These are phyloP conservation scores for Trypoxylus dichotomus DNA, from an alignment of 1,140 invertebrate species.

Conservation along the genomic window DNA sequence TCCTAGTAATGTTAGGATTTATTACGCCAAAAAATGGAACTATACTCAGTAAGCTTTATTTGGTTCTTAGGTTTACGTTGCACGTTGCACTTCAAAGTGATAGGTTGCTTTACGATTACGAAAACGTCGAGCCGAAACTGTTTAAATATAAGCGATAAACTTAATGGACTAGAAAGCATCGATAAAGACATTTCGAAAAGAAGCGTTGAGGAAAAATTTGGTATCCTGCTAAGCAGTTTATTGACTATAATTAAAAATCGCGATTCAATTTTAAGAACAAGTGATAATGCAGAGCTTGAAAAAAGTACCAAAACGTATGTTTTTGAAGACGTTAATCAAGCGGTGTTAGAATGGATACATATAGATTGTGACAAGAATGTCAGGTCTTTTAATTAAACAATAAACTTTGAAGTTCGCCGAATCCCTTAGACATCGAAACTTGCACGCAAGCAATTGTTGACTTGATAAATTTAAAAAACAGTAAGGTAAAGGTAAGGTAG, in stretches of 20 bases:
- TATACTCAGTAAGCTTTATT: too few relatives aligned
- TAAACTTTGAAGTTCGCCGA: slow-evolving; percentile 31
- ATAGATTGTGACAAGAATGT: slow-evolving; percentile 19
- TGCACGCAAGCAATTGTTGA: slow-evolving; percentile 28
- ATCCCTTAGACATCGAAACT: slow-evolving; percentile 30
- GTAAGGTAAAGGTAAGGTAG: slow-evolving; percentile 30
- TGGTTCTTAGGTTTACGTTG: not conserved
- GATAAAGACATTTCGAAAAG: not conserved
- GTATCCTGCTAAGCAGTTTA: slow-evolving; percentile 23
- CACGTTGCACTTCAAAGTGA: not conserved
- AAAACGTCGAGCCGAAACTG: not conserved
- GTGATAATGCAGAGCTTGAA: slow-evolving; percentile 19
- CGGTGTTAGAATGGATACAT: slow-evolving; percentile 16
- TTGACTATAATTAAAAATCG: too few relatives aligned
- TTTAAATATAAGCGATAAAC: not conserved
- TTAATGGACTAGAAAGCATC: not conserved
- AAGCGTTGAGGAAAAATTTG: slow-evolving; percentile 31
- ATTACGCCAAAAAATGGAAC: too few relatives aligned
- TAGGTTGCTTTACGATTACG: not conserved
- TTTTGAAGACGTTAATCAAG: slow-evolving; percentile 5
- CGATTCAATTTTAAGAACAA: slow-evolving; percentile 29
- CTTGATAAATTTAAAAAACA: slow-evolving; percentile 23
- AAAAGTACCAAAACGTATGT: slow-evolving; percentile 23
- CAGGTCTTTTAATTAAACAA: slow-evolving; percentile 15
- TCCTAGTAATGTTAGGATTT: too few relatives aligned